Evolutionary conservation across 2,888 invertebrate species (phyloP), one percentile per base, ranked within the genome.

Genomic region (Exephanes ischioxanthus): DNA sequence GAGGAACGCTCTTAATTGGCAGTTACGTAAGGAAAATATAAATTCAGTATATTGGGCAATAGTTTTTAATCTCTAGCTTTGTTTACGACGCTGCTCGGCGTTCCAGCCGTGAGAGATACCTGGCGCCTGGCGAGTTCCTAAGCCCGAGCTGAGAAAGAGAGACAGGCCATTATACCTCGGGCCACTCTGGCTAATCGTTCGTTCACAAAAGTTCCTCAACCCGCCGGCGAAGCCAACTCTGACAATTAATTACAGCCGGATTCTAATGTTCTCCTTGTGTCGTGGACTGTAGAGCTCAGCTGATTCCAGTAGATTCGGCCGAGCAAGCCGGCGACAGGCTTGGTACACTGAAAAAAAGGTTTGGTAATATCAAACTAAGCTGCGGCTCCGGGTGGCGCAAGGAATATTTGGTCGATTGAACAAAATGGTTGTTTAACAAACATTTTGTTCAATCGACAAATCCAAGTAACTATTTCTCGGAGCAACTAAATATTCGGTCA

Each of bases 1-100:
- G 70, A 48, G 58, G 22, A 70, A 72, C 89, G 85, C 82, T 87
- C 88, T 90, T 90, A 89, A 91, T 90, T 90, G 90, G 88, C 87
- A 85, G 75, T 89, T 87, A 80, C 88, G 87, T 84, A 88, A 89
- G 76, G 63, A 19, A 86, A 83, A 75, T 87, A 87, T 86, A 88
- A 89, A 88, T 89, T 84, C 83, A 70, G 71, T 73, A 41, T 76
- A 83, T 87, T 85, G 81, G 70, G 75, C 80, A 87, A 88, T 70
- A 80, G 77, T 83, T 81, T 84, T 71, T 48, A 48, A 75, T 77
- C 72, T 77, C 78, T 53, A 53, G 61, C 73, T 80, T 84, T 81
- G 76, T 83, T 80, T 82, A 82, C 79, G 78, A 82, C 66, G 41
- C 45, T 66, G 68, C 61, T 67, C 11, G 66, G 41, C 48, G 63